Conservation (phyloP, 2,888 invertebrate species). For the Bimastos eiseni region DNA sequence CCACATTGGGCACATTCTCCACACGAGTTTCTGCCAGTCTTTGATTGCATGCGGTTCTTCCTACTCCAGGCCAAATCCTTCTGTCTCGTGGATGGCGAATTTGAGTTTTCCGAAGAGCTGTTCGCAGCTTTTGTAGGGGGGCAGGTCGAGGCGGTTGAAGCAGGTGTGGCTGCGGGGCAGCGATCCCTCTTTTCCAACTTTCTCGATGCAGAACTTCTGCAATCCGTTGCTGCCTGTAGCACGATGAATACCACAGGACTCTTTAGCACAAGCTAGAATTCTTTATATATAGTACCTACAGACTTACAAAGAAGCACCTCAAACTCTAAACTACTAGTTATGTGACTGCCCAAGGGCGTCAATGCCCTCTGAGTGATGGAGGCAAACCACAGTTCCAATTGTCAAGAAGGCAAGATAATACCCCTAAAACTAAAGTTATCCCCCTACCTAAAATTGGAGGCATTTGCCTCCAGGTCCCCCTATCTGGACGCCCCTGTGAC, state of each 20-base stretch:
- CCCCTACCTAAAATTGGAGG: too few species aligned
- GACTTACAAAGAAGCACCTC: background rate
- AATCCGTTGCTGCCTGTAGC: conserved; percentile 82
- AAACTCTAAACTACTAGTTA: too few species aligned
- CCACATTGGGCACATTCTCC: background rate
- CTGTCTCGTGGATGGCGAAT: conserved; percentile 97
- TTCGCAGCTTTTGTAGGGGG: conserved; percentile 98
- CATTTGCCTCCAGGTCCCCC: too few species aligned
- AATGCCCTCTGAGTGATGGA: too few species aligned
- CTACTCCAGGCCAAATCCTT: conserved; percentile 80
- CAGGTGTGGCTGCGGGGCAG: conserved; percentile 97
- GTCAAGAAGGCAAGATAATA: too few species aligned
- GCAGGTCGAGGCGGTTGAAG: conserved; percentile 95
- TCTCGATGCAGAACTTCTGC: conserved; percentile 97
- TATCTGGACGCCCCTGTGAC: too few species aligned
- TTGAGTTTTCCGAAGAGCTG: conserved; percentile 96
- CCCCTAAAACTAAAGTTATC: too few species aligned
- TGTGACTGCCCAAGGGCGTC: too few species aligned
- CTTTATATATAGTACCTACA: background rate
- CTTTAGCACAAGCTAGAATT: background rate
- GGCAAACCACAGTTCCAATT: too few species aligned
- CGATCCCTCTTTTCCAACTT: conserved; percentile 99
- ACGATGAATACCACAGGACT: background rate
- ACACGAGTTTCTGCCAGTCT: background rate
- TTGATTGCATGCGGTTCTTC: background rate